Evolutionary conservation across 1,140 invertebrate genomes (phyloP).

Genomic region (Schlechtendalia chinensis): DNA sequence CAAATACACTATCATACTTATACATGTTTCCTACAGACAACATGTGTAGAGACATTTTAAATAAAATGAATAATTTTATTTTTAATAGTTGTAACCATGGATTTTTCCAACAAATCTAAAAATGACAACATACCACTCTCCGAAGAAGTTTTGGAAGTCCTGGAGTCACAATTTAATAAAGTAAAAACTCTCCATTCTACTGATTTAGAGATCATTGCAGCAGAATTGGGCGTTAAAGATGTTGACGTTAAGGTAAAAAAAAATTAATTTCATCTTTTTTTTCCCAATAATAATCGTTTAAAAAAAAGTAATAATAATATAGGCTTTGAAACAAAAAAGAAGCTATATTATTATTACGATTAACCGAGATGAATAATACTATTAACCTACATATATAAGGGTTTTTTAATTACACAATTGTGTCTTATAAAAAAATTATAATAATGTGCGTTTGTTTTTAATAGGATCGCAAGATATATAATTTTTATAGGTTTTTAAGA

Average conservation of each 20-base stretch:
- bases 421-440: constrained; percentile 14
- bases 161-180: constrained; percentile 60
- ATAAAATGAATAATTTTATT: not conserved
- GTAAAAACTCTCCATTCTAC: constrained; percentile 60
- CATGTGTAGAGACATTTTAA: no score
- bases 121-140: constrained; percentile 53
- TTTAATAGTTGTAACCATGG: constrained; percentile 2
- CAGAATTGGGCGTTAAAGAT: constrained; percentile 60
- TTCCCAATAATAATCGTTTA: no score
- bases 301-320: not conserved
- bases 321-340: not conserved
- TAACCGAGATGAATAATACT: not conserved
- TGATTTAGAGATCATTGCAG: constrained; percentile 60
- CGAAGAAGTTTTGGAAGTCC: constrained; percentile 58
- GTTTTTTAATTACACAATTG: not conserved
- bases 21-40: no score
- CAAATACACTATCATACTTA: no score
- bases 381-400: not conserved
- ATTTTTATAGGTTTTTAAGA: constrained; percentile 23
- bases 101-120: not conserved
- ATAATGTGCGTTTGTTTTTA: not conserved
- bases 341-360: not conserved
- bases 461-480: not conserved
- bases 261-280: not conserved
- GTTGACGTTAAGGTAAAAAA: constrained; percentile 58